A percentile compares a stretch with the other conserved stretches of the same genome.
Conservation (phyloP, 2,113 vertebrate species). For the Otolemur garnettii region DNA sequence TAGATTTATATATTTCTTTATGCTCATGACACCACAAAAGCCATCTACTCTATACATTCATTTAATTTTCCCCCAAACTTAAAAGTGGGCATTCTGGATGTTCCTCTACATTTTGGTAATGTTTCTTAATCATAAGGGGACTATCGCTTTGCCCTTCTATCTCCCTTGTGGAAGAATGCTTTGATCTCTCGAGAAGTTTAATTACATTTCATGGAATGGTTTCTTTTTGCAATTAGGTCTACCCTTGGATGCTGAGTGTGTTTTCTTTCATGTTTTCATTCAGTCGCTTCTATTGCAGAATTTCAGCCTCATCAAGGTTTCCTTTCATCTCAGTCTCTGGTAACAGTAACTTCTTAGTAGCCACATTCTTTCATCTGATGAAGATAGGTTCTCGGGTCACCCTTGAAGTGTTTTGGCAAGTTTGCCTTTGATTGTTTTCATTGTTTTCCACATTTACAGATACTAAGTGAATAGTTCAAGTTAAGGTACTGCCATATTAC, state of each 20-base stretch:
- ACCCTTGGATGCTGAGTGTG: slow-evolving; percentile 63
- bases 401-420: slow-evolving; percentile 70
- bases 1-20: slow-evolving; percentile 76
- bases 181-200: slow-evolving; percentile 87
- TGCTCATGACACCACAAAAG: slow-evolving; percentile 39
- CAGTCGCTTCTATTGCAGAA: slow-evolving; percentile 81
- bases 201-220: slow-evolving; percentile 85
- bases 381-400: slow-evolving; percentile 58
- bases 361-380: slow-evolving; percentile 72
- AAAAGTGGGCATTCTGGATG: slow-evolving; percentile 30
- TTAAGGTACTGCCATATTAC: slow-evolving; percentile 58
- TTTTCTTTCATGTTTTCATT: slow-evolving; percentile 84
- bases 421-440: slow-evolving; percentile 79
- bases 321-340: slow-evolving; percentile 71
- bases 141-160: slow-evolving; percentile 68
- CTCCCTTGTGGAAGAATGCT: slow-evolving; percentile 81
- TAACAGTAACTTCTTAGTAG: slow-evolving; percentile 77
- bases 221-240: slow-evolving; percentile 84
- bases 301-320: slow-evolving; percentile 70
- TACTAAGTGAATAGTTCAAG: slow-evolving; percentile 55
- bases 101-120: slow-evolving; percentile 76
- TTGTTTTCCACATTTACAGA: slow-evolving; percentile 65
- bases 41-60: slow-evolving; percentile 26
- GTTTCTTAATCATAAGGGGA: slow-evolving; percentile 71
- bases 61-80: slow-evolving; percentile 5